Evolutionary conservation across 2,888 invertebrate species (phyloP).

Genomic region (Drosophila koepferae): DNA sequence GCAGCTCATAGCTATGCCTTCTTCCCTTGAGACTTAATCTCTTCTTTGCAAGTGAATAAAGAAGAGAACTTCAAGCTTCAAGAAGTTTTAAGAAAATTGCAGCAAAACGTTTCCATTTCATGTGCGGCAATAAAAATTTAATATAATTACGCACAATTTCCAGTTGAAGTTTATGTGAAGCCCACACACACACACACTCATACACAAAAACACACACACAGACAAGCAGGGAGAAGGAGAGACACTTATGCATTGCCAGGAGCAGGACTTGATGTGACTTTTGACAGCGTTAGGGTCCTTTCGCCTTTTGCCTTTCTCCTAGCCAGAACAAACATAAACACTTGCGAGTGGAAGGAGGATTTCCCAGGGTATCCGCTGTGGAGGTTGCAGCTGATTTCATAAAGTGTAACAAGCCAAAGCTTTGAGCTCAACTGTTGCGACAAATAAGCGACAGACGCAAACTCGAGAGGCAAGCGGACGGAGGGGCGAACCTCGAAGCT

Average conservation of each 20-base stretch:
- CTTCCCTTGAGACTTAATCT: constrained; percentile 22
- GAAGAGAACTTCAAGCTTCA: constrained; percentile 24
- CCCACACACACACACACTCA: constrained; percentile 43
- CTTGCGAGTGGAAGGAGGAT: constrained; percentile 42
- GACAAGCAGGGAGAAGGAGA: background rate
- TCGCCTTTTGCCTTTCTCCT: constrained; percentile 51
- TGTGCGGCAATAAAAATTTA: constrained; percentile 76
- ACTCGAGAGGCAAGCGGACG: no score
- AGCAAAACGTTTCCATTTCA: constrained; percentile 64
- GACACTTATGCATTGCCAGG: constrained; percentile 30
- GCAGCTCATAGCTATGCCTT: constrained; percentile 1
- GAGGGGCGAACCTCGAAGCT: constrained; percentile 22
- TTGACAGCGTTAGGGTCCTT: constrained; percentile 48
- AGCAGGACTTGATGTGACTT: constrained; percentile 48
- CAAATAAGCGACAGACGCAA: constrained; percentile 64
- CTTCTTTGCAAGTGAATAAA: constrained; percentile 38
- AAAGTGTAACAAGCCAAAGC: constrained; percentile 77
- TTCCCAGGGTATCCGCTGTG: background rate
- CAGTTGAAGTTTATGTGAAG: constrained; percentile 69
- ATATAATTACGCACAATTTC: constrained; percentile 80
- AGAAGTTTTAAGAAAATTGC: constrained; percentile 50
- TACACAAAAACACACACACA: constrained; percentile 14
- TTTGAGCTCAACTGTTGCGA: constrained; percentile 74
- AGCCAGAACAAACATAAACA: constrained; percentile 80
- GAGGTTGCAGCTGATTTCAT: constrained; percentile 71